These are phyloP conservation scores for Holothuria glaberrima DNA, from an alignment of 35 echinoderm and acorn worm genomes.

Conservation along the genomic window DNA sequence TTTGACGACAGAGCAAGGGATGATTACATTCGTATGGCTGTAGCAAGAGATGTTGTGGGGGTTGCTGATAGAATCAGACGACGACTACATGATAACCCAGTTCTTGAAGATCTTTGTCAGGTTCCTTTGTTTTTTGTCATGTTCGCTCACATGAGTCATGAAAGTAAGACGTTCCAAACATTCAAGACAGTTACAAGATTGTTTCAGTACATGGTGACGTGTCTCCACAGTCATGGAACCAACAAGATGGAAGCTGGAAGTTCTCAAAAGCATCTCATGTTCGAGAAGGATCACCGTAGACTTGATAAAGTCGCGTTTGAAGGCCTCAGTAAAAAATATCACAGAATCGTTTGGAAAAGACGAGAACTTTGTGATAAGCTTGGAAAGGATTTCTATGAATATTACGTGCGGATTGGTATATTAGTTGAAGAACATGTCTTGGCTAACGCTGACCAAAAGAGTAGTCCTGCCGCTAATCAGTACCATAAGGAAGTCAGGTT, in stretches of 20 bases:
- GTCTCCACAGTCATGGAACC: background rate
- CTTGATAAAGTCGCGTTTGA: slow-evolving; percentile 27
- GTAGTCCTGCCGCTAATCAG: background rate
- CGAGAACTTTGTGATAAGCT: background rate
- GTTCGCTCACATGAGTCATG: slow-evolving; percentile 2
- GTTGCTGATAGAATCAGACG: background rate
- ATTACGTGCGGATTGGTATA: background rate
- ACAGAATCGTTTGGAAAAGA: background rate
- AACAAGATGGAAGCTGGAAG: background rate
- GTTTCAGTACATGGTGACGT: background rate
- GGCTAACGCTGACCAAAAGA: background rate
- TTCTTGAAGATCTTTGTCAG: background rate
- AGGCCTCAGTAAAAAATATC: background rate
- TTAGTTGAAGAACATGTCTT: slow-evolving; percentile 3
- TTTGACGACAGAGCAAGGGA: background rate
- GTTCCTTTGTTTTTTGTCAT: slow-evolving; percentile 27
- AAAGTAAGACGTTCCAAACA: background rate
- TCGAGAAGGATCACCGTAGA: background rate
- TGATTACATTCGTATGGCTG: slow-evolving; percentile 6
- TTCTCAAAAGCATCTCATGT: background rate
- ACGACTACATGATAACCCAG: background rate
- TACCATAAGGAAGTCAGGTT: slow-evolving; percentile 17
- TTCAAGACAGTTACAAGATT: slow-evolving; percentile 9
- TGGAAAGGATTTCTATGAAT: background rate
- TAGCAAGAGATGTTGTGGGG: background rate